These are phyloP conservation scores for Acanthurus lineatus DNA, from an alignment of 2,797 vertebrate species.

Conservation along the genomic window DNA sequence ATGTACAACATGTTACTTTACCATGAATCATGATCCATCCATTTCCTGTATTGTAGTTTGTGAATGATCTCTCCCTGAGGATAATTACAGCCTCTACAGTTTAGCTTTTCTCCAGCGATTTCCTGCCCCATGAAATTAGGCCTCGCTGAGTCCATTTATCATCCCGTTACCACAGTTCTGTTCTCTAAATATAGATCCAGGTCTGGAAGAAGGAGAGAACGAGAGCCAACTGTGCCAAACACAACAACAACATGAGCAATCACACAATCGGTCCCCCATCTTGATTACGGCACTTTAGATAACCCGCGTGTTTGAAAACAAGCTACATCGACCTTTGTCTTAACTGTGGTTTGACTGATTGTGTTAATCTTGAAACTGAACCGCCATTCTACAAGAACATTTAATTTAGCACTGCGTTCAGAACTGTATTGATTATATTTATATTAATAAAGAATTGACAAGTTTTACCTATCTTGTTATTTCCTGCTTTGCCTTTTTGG, in stretches of 20 bases:
- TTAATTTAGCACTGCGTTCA: neutral
- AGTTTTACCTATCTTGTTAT: neutral
- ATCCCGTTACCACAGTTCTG: slow-evolving; percentile 78
- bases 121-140: slow-evolving; percentile 84
- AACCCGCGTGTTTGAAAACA: slow-evolving; percentile 64
- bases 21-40: slow-evolving; percentile 68
- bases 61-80: slow-evolving; percentile 81
- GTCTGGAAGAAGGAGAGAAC: slow-evolving; percentile 60
- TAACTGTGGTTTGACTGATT: slow-evolving; percentile 37
- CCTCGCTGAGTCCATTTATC: slow-evolving; percentile 81
- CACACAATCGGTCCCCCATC: slow-evolving; percentile 57
- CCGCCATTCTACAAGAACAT: neutral
- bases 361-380: neutral
- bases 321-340: slow-evolving; percentile 42
- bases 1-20: slow-evolving; percentile 60
- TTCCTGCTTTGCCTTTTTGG: neutral
- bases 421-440: neutral
- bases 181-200: slow-evolving; percentile 81
- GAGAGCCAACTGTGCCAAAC: slow-evolving; percentile 65
- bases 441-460: neutral
- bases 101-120: slow-evolving; percentile 83
- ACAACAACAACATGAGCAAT: slow-evolving; percentile 71
- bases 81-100: slow-evolving; percentile 82
- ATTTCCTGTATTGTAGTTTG: slow-evolving; percentile 74
- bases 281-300: slow-evolving; percentile 74